Conservation (phyloP, 2,113 vertebrate species). For the Halichoeres trimaculatus region DNA sequence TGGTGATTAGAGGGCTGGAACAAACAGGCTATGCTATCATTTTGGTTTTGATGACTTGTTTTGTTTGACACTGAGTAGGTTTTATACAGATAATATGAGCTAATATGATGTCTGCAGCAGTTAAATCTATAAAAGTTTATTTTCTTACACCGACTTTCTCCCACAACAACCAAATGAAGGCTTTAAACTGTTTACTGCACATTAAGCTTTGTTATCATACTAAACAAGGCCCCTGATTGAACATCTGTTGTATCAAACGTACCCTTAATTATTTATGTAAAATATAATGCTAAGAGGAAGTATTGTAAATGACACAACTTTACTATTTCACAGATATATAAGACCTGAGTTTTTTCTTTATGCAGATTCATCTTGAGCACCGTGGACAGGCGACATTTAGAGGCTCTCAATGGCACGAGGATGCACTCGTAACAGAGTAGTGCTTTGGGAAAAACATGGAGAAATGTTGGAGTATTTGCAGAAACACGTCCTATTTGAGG, state of each 20-base stretch:
- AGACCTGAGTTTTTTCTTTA: background rate
- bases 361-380: slow-evolving; percentile 7
- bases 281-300: background rate
- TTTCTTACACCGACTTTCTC: no score
- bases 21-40: no score
- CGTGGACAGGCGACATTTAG: slow-evolving; percentile 3
- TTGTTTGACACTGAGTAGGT: no score
- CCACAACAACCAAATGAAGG: background rate
- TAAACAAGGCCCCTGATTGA: no score
- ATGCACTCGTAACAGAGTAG: background rate
- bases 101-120: no score
- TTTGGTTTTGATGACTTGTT: no score
- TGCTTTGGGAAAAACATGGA: slow-evolving; percentile 16
- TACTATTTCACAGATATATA: background rate
- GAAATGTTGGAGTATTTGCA: slow-evolving; percentile 7
- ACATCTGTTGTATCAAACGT: background rate
- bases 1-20: no score
- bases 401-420: background rate
- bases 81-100: no score
- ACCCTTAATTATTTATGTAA: no score
- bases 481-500: background rate
- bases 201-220: background rate
- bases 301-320: background rate
- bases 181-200: background rate
- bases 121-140: no score